Percentiles rank a stretch among this genome's conserved stretches.
These are phyloP conservation scores for Fragum sueziense DNA, from an alignment of 2,888 invertebrate genomes.

Conservation along the genomic window DNA sequence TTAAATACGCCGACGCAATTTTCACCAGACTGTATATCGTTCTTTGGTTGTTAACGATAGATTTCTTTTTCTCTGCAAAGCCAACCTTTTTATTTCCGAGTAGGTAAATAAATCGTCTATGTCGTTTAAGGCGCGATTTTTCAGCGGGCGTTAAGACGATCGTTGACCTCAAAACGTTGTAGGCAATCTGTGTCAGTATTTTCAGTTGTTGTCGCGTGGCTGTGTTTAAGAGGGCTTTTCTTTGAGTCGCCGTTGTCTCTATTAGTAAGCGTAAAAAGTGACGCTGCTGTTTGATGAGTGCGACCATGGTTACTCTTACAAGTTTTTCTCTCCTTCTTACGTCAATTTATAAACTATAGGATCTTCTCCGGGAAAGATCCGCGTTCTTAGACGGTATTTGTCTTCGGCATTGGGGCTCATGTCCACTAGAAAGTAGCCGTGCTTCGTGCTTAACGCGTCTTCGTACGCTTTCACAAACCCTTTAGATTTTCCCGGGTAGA, in stretches of 20 bases:
- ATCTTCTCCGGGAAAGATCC: slow-evolving; percentile 22
- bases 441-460: slow-evolving; percentile 20
- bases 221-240: slow-evolving; percentile 34
- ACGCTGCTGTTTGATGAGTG: slow-evolving; percentile 31
- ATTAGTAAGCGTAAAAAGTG: slow-evolving; percentile 31
- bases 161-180: slow-evolving; percentile 21
- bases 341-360: slow-evolving; percentile 23
- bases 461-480: slow-evolving; percentile 28
- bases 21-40: slow-evolving; percentile 5
- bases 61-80: slow-evolving; percentile 9
- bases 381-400: slow-evolving; percentile 24
- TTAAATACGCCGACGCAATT: slow-evolving; percentile 20
- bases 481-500: slow-evolving; percentile 26
- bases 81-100: slow-evolving; percentile 20
- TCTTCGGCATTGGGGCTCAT: slow-evolving; percentile 16
- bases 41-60: slow-evolving; percentile 1
- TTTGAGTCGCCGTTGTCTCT: slow-evolving; percentile 21
- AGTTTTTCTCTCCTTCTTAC: slow-evolving; percentile 21
- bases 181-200: slow-evolving; percentile 31
- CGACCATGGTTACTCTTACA: slow-evolving; percentile 28
- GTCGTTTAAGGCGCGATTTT: slow-evolving; percentile 20
- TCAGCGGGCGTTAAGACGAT: slow-evolving; percentile 8
- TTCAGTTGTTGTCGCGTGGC: slow-evolving; percentile 34
- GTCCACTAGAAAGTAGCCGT: slow-evolving; percentile 34
- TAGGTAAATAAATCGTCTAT: slow-evolving; percentile 24